Conservation (phyloP, 2,888 invertebrate species). For the Lacanobia wlatinum region DNA sequence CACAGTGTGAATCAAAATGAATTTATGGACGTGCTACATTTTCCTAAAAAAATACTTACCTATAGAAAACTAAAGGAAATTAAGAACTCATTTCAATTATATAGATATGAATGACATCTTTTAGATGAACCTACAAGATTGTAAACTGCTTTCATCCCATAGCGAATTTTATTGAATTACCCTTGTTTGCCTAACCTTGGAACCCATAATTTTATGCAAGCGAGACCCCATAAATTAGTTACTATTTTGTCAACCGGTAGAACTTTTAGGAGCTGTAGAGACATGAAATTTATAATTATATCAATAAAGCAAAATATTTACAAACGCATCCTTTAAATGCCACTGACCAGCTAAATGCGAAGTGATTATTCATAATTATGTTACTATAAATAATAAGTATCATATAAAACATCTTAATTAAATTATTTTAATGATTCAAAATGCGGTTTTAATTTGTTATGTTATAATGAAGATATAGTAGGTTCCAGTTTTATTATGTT, state of each 20-base stretch:
- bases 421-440: constrained; percentile 60
- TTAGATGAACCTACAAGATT: background rate
- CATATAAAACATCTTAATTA: constrained; percentile 52
- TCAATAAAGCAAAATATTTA: constrained; percentile 3
- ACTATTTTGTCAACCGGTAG: background rate
- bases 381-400: constrained; percentile 37
- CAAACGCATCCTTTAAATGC: constrained; percentile 8
- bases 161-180: background rate
- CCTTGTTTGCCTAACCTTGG: background rate
- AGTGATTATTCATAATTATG: constrained; percentile 60
- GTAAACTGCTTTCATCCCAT: background rate
- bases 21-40: background rate
- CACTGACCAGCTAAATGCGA: constrained; percentile 33
- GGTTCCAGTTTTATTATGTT: constrained; percentile 42
- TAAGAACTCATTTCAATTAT: too few species aligned
- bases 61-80: background rate
- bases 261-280: too few species aligned
- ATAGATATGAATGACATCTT: too few species aligned
- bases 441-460: constrained; percentile 46
- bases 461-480: constrained; percentile 56
- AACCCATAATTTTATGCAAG: background rate
- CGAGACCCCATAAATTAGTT: background rate
- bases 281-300: background rate
- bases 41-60: background rate
- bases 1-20: too few species aligned